Percentiles rank a stretch among this genome's conserved stretches.
phyloP scores from a whole-genome alignment of 2,888 invertebrate genomes.

The Dryobotodes eremita region DNA sequence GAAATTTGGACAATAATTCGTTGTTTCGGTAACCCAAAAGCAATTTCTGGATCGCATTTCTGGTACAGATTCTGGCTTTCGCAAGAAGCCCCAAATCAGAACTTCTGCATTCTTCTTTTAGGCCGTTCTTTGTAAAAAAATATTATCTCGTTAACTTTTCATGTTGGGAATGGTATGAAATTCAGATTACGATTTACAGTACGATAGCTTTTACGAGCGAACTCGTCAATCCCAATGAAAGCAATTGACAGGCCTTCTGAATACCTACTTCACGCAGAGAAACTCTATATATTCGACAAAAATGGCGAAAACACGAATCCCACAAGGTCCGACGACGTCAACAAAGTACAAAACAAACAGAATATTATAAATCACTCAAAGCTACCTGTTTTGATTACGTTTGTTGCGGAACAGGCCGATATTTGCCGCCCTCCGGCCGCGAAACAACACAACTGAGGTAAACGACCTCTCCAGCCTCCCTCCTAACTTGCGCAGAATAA shows the following conservation, averaged over 20 bases:
- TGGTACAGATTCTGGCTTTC: not conserved
- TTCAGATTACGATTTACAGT: not conserved
- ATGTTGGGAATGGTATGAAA: not conserved
- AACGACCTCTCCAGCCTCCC: constrained; percentile 57
- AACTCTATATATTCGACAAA: not conserved
- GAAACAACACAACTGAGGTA: constrained; percentile 41
- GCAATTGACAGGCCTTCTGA: not conserved
- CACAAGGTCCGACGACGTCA: not conserved
- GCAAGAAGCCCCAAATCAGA: not conserved
- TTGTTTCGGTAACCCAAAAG: constrained; percentile 16
- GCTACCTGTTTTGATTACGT: constrained; percentile 40
- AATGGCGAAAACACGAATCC: not conserved
- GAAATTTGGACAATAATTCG: constrained; percentile 15
- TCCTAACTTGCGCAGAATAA: constrained; percentile 56
- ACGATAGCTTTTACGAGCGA: not conserved
- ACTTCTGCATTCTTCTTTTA: not conserved
- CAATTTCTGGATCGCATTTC: constrained; percentile 18
- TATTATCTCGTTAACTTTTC: not conserved
- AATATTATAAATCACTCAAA: constrained; percentile 42
- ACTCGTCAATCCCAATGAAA: not conserved
- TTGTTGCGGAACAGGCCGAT: constrained; percentile 8
- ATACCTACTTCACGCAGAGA: not conserved
- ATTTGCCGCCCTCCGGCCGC: constrained; percentile 28
- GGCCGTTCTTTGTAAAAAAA: not conserved
- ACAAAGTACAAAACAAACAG: constrained; percentile 3